Conservation (phyloP, 2,797 vertebrate species). For the Poeciliopsis gracilis region DNA sequence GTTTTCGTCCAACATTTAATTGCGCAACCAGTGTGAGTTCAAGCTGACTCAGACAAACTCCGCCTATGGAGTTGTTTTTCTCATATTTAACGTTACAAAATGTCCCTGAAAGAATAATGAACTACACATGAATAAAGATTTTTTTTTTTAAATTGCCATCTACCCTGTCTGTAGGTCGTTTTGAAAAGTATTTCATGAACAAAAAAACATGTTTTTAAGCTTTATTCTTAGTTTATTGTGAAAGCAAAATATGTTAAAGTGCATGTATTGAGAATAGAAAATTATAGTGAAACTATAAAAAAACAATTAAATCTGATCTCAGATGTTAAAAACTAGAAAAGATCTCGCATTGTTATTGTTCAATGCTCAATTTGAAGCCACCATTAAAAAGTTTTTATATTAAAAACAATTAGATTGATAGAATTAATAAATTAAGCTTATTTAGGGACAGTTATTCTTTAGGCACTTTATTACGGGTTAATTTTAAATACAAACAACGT, state of each 20-base stretch:
- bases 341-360: neutral
- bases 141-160: neutral
- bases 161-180: neutral
- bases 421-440: neutral
- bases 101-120: neutral
- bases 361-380: neutral
- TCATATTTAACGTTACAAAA: conserved; percentile 47
- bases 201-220: neutral
- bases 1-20: conserved; percentile 54
- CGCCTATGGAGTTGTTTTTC: conserved; percentile 54
- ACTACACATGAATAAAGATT: neutral
- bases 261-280: neutral
- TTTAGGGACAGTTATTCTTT: neutral
- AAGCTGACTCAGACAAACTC: conserved; percentile 59
- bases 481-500: neutral
- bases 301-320: neutral
- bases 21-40: conserved; percentile 62
- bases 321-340: neutral
- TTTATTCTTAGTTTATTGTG: neutral
- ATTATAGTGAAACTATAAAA: neutral
- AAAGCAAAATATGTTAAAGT: neutral
- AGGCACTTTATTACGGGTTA: neutral
- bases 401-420: neutral
- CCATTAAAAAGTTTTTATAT: neutral
- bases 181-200: neutral